phyloP scores from a whole-genome alignment of 2,888 invertebrate species.

The Parochlus steinenii region DNA sequence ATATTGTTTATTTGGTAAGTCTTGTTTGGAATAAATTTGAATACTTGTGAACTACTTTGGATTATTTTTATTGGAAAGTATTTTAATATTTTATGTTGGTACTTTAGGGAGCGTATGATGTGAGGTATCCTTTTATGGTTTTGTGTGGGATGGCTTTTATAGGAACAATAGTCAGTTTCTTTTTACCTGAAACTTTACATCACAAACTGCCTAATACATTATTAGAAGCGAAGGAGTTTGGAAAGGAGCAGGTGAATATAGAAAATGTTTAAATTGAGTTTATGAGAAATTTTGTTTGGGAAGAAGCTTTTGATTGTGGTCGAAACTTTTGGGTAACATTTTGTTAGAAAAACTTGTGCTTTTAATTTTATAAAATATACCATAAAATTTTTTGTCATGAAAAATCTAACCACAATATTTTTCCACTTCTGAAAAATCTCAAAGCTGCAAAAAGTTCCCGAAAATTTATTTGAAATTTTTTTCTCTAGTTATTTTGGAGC shows the following conservation, averaged over 20 bases:
- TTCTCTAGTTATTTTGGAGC: slow-evolving; percentile 29
- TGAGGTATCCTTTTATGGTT: slow-evolving; percentile 31
- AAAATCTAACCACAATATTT: no score
- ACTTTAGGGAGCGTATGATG: slow-evolving; percentile 28
- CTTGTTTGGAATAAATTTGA: neutral
- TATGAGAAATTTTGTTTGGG: neutral
- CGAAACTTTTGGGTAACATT: no score
- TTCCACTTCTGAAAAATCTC: no score
- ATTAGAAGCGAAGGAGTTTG: slow-evolving; percentile 41
- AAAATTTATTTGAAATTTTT: slow-evolving; percentile 13
- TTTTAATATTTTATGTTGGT: slow-evolving; percentile 7
- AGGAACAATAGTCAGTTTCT: slow-evolving; percentile 32
- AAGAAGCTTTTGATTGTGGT: slow-evolving; percentile 18
- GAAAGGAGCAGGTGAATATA: slow-evolving; percentile 24
- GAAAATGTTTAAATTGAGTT: neutral
- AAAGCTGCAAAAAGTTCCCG: no score
- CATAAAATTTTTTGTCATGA: no score
- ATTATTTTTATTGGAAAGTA: neutral
- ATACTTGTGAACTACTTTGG: neutral
- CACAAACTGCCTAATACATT: slow-evolving; percentile 44
- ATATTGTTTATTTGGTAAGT: slow-evolving; percentile 39
- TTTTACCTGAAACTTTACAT: slow-evolving; percentile 46
- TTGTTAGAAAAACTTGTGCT: no score
- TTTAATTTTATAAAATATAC: no score
- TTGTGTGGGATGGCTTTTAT: slow-evolving; percentile 22